phyloP scores from a whole-genome alignment of 2,113 vertebrate species.

The Cinclus mexicanus region DNA sequence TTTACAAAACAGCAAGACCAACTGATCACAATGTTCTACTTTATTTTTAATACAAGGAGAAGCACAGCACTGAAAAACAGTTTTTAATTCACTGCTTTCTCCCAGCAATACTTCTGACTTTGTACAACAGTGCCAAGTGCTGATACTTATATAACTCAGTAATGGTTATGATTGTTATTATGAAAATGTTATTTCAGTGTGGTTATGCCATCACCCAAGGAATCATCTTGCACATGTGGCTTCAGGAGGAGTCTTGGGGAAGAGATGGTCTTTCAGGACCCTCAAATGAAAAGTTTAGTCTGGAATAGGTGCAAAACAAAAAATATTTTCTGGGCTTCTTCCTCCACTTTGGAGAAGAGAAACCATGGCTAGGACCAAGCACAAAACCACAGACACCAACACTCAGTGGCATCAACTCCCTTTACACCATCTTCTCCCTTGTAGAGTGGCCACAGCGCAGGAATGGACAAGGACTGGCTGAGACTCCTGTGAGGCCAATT shows the following conservation, averaged over 20 bases:
- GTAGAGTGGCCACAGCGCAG: neutral
- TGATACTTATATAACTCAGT: conserved; percentile 7
- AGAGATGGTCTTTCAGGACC: neutral
- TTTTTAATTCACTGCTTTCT: conserved; percentile 33
- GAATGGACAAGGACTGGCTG: neutral
- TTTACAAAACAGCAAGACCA: conserved; percentile 12
- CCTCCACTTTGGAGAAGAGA: neutral
- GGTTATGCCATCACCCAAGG: neutral
- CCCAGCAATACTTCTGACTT: neutral
- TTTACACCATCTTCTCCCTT: neutral
- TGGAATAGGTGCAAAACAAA: neutral
- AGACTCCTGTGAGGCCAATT: neutral
- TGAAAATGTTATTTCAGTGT: neutral
- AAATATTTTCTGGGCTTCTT: neutral
- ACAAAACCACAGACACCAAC: neutral
- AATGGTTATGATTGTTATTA: neutral
- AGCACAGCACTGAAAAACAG: neutral
- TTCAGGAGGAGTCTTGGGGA: neutral
- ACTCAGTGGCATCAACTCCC: neutral
- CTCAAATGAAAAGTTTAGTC: neutral
- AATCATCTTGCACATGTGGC: neutral
- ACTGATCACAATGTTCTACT: neutral
- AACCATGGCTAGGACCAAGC: neutral
- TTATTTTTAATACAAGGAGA: conserved; percentile 37
- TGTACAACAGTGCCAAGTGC: neutral